These are phyloP conservation scores for Marisa cornuarietis DNA, from an alignment of 1,140 invertebrate species.

Conservation along the genomic window DNA sequence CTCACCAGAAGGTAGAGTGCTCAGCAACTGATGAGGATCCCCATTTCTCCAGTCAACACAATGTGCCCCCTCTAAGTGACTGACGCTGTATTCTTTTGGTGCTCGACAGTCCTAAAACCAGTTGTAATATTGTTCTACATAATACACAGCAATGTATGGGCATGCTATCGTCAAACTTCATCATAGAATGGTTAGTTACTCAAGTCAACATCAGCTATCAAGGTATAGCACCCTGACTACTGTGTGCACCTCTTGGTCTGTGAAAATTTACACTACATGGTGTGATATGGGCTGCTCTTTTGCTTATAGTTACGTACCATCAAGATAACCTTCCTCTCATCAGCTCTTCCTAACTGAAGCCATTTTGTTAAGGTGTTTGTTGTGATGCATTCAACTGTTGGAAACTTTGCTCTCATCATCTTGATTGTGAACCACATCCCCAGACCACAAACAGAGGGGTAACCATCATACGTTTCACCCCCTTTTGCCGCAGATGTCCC, in stretches of 20 bases:
- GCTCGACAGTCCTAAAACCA: conserved; percentile 40
- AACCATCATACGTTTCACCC: too few species aligned
- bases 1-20: conserved; percentile 5
- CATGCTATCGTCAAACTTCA: too few species aligned
- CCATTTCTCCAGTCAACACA: conserved; percentile 35
- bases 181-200: too few species aligned
- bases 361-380: conserved; percentile 5
- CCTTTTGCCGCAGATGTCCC: too few species aligned
- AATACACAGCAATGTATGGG: neutral
- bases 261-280: too few species aligned
- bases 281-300: too few species aligned
- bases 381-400: neutral
- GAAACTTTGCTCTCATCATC: conserved; percentile 7
- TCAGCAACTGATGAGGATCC: conserved; percentile 10
- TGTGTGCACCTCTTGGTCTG: too few species aligned
- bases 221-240: too few species aligned
- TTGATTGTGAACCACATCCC: conserved; percentile 9
- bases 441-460: neutral
- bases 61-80: conserved; percentile 40
- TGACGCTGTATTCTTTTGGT: conserved; percentile 43
- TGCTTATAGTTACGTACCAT: conserved; percentile 2
- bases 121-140: neutral
- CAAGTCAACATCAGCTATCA: too few species aligned
- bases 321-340: neutral
- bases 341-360: neutral